Evolutionary conservation across 2,113 vertebrate species (phyloP).

Genomic region (Gavia stellata): DNA sequence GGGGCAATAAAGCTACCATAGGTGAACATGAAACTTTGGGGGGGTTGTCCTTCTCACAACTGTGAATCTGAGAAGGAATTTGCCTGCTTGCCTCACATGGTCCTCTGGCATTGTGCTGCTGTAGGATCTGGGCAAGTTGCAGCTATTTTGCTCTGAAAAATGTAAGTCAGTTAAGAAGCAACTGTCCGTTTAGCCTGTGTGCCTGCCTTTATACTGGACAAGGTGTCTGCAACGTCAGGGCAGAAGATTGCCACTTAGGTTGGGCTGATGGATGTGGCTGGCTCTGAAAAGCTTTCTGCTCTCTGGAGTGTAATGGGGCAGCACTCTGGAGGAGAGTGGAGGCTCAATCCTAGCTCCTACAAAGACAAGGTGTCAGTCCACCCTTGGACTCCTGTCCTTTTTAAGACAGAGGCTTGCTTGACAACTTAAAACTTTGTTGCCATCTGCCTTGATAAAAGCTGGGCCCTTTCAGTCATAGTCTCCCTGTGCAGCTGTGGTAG

Average conservation of each 20-base stretch:
- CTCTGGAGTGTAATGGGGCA: neutral
- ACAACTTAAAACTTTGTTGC: neutral
- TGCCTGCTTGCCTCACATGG: neutral
- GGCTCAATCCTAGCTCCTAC: neutral
- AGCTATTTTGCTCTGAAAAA: neutral
- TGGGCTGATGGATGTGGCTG: neutral
- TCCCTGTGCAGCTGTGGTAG: neutral
- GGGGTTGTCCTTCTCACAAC: neutral
- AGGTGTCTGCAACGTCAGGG: neutral
- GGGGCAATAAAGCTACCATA: neutral
- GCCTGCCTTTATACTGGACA: neutral
- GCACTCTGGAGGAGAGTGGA: neutral
- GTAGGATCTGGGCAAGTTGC: neutral
- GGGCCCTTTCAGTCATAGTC: neutral
- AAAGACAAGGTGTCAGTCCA: neutral
- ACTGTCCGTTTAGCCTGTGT: neutral
- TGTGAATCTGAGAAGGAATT: neutral
- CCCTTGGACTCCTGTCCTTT: neutral
- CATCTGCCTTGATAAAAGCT: neutral
- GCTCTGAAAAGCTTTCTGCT: neutral
- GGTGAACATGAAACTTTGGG: neutral
- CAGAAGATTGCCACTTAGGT: neutral
- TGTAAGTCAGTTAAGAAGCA: neutral
- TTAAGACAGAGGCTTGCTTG: neutral
- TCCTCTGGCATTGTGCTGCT: neutral